Evolutionary conservation across 2,888 invertebrate species (phyloP).

Genomic region (Drosophila acutilabella): DNA sequence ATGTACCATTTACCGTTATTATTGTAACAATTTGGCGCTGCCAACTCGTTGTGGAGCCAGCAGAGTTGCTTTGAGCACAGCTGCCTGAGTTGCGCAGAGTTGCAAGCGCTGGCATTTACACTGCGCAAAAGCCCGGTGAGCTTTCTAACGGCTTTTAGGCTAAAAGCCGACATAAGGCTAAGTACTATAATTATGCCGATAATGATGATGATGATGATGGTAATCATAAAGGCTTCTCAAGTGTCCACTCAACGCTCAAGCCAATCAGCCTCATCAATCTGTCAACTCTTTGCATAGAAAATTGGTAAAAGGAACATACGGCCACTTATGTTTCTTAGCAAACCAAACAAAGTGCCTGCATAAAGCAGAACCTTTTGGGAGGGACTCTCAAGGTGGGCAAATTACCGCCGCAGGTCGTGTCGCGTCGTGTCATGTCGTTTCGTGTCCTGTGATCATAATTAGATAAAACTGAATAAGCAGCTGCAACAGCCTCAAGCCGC

Average conservation of each 20-base stretch:
- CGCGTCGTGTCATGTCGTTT: background rate
- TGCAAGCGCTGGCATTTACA: constrained; percentile 39
- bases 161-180: constrained; percentile 50
- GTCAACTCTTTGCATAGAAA: constrained; percentile 60
- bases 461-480: constrained; percentile 36
- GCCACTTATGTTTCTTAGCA: constrained; percentile 52
- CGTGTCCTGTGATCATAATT: constrained; percentile 50
- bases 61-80: constrained; percentile 65
- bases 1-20: constrained; percentile 74
- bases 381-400: constrained; percentile 71
- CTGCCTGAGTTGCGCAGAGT: constrained; percentile 57
- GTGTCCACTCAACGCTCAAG: constrained; percentile 49
- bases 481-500: constrained; percentile 44
- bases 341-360: constrained; percentile 68
- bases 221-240: constrained; percentile 60
- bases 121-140: constrained; percentile 53
- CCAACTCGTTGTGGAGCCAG: constrained; percentile 50
- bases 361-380: constrained; percentile 18
- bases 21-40: constrained; percentile 44
- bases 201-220: constrained; percentile 48
- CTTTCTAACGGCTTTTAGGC: constrained; percentile 36
- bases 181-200: constrained; percentile 16
- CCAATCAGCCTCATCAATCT: constrained; percentile 72
- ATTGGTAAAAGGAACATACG: constrained; percentile 48
- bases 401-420: constrained; percentile 73